phyloP scores from a whole-genome alignment of 2,888 invertebrate genomes.

The Parapristionchus giblindavisi region DNA sequence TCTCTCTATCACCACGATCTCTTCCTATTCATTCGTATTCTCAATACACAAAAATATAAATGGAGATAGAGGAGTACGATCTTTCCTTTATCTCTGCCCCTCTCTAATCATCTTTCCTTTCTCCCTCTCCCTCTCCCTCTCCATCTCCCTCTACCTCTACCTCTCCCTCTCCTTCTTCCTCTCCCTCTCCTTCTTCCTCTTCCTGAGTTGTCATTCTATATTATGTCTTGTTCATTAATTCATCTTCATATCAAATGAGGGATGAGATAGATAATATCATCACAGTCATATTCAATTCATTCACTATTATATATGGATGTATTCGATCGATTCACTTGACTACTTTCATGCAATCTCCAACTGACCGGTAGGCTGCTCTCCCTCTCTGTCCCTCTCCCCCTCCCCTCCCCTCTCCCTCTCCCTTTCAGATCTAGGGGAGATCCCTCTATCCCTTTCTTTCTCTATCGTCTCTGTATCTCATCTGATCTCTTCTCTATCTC shows the following conservation, averaged over 20 bases:
- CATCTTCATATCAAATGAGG: too few species aligned
- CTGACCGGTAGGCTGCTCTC: neutral
- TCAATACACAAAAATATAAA: too few species aligned
- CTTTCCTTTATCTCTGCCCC: too few species aligned
- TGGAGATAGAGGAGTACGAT: too few species aligned
- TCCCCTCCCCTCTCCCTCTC: constrained; percentile 6
- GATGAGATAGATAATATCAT: constrained; percentile 13
- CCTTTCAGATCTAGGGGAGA: neutral
- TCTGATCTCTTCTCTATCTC: neutral
- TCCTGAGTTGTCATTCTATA: too few species aligned
- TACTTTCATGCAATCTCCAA: neutral
- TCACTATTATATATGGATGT: constrained; percentile 4
- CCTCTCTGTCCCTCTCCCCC: neutral
- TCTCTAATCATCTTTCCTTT: neutral
- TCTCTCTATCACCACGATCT: too few species aligned
- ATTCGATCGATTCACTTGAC: neutral
- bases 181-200: neutral
- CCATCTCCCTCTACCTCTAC: constrained; percentile 3
- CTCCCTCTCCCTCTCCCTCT: neutral
- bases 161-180: neutral
- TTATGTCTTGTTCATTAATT: too few species aligned
- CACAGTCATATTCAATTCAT: constrained; percentile 5
- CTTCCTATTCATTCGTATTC: too few species aligned
- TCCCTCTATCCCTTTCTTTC: constrained; percentile 13
- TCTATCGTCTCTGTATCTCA: neutral